Conservation (phyloP, 2,888 invertebrate species). For the Melinaea menophilus region DNA sequence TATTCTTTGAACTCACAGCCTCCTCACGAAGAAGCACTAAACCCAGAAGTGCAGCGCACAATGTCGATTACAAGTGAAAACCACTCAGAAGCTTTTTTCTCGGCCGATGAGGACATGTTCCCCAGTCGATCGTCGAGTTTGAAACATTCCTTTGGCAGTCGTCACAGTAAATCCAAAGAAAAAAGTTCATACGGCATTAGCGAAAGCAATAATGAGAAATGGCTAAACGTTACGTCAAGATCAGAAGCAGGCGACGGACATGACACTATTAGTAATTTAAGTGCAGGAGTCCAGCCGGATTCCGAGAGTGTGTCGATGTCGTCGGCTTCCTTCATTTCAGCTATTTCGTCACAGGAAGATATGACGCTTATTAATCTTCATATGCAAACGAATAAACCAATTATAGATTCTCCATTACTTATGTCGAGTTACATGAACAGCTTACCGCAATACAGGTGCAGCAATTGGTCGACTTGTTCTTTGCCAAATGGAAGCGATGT, state of each 20-base stretch:
- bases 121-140: slow-evolving; percentile 83
- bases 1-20: slow-evolving; percentile 80
- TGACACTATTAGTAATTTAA: slow-evolving; percentile 65
- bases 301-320: slow-evolving; percentile 90
- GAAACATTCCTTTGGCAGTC: slow-evolving; percentile 79
- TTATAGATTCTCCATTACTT: slow-evolving; percentile 93
- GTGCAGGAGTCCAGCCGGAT: slow-evolving; percentile 74
- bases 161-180: slow-evolving; percentile 65
- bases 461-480: slow-evolving; percentile 87
- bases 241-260: slow-evolving; percentile 58
- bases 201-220: slow-evolving; percentile 63
- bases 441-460: slow-evolving; percentile 88
- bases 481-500: slow-evolving; percentile 85
- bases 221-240: slow-evolving; percentile 60
- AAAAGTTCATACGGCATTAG: slow-evolving; percentile 79
- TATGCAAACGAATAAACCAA: slow-evolving; percentile 94
- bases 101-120: slow-evolving; percentile 92
- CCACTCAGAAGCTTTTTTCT: slow-evolving; percentile 94
- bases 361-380: slow-evolving; percentile 94
- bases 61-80: slow-evolving; percentile 93
- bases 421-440: slow-evolving; percentile 97
- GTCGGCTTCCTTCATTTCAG: slow-evolving; percentile 92
- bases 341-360: slow-evolving; percentile 95
- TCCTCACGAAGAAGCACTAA: slow-evolving; percentile 77
- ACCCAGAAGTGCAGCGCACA: slow-evolving; percentile 86